These are phyloP conservation scores for Miniopterus natalensis DNA, from an alignment of 2,113 vertebrate species.

Conservation along the genomic window DNA sequence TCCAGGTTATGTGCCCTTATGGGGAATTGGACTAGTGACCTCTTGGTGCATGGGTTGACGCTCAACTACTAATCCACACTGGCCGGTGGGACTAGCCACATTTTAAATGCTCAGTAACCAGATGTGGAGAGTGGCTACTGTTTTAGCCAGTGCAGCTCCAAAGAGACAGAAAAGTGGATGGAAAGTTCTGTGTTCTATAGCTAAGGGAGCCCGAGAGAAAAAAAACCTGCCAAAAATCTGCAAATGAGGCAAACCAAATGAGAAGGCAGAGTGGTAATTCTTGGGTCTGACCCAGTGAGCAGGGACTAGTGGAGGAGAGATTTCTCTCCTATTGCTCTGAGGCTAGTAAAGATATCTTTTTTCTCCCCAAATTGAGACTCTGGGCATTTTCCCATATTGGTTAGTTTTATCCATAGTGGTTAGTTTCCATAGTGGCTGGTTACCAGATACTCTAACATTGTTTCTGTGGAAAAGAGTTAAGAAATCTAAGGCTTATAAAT, in stretches of 20 bases:
- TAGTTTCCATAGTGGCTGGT: neutral
- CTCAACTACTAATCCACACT: no score
- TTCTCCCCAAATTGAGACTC: neutral
- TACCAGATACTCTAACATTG: neutral
- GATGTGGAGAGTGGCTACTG: neutral
- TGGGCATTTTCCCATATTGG: neutral
- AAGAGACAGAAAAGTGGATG: neutral
- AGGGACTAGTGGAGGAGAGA: neutral
- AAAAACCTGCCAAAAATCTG: neutral
- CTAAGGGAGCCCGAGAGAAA: neutral
- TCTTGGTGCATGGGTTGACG: no score
- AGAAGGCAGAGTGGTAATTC: neutral
- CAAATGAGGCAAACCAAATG: neutral
- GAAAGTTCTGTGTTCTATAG: conserved; percentile 9
- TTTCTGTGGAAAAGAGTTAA: conserved; percentile 13
- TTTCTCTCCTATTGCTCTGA: neutral
- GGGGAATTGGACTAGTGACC: no score
- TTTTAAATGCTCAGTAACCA: neutral
- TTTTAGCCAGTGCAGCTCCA: neutral
- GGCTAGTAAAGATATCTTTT: neutral
- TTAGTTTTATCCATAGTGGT: neutral
- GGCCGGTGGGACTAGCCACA: neutral
- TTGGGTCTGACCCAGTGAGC: neutral
- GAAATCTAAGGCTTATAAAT: conserved; percentile 41
- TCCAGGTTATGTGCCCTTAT: no score